These are phyloP conservation scores for Muntiacus muntjak DNA, from an alignment of 2,113 vertebrate genomes.

Conservation along the genomic window DNA sequence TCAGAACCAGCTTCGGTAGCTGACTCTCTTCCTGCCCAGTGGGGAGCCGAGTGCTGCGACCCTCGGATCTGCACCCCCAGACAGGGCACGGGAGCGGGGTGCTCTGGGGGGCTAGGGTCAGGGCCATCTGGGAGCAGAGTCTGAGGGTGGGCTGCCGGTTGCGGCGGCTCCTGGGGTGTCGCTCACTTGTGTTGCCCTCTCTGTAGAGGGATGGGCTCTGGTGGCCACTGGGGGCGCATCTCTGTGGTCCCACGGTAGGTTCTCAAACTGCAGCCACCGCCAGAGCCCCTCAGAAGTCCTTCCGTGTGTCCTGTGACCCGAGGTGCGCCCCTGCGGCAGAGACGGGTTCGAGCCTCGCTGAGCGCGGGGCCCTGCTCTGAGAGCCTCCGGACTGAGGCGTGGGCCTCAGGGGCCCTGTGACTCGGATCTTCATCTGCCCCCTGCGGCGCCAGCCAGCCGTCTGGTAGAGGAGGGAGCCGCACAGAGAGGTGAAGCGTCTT, in stretches of 20 bases:
- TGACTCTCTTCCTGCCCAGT: background rate
- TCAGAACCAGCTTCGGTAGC: background rate
- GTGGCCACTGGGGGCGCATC: background rate
- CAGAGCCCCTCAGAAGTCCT: background rate
- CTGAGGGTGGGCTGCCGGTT: background rate
- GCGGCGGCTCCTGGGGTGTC: fast-evolving
- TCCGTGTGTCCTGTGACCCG: background rate
- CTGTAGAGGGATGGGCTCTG: background rate
- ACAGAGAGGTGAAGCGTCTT: background rate
- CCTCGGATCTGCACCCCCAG: background rate
- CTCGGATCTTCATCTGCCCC: background rate
- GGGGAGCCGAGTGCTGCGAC: background rate
- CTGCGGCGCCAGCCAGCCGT: background rate
- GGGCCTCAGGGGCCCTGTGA: background rate
- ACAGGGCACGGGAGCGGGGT: background rate
- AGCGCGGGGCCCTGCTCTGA: background rate
- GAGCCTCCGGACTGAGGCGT: background rate
- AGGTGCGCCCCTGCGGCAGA: background rate
- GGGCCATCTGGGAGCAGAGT: background rate
- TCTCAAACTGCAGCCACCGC: background rate
- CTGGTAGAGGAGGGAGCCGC: background rate
- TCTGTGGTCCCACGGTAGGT: background rate
- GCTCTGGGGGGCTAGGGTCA: background rate
- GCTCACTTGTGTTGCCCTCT: background rate
- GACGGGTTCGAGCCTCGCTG: background rate